Evolutionary conservation across 2,113 vertebrate species (phyloP).

Genomic region (Willisornis vidua): DNA sequence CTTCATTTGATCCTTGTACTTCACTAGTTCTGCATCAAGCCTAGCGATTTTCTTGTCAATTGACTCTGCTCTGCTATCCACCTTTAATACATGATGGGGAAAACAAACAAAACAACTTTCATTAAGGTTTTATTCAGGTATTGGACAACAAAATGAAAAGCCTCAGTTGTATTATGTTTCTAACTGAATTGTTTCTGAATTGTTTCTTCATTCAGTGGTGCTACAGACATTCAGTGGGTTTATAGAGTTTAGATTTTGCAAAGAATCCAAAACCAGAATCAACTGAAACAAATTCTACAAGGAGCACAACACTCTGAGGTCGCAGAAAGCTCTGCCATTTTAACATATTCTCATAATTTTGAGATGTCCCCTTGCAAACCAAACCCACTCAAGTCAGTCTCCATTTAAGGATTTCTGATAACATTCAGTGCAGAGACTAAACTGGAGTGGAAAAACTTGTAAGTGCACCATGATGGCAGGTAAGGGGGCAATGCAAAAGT

Average conservation of each 20-base stretch:
- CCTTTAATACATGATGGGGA: slow-evolving; percentile 69
- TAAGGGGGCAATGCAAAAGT: not conserved
- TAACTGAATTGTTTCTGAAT: not conserved
- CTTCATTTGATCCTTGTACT: slow-evolving; percentile 99
- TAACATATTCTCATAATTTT: not conserved
- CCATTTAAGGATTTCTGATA: not conserved
- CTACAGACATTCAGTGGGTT: not conserved
- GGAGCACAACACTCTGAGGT: not conserved
- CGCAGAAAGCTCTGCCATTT: not conserved
- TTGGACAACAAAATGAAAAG: not conserved
- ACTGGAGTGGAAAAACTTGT: not conserved
- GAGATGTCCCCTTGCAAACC: not conserved
- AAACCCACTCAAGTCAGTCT: not conserved
- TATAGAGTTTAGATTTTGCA: not conserved
- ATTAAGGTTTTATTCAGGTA: not conserved
- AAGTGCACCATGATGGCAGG: not conserved
- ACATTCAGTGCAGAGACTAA: not conserved
- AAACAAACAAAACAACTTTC: not conserved
- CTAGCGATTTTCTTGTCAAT: slow-evolving; percentile 95
- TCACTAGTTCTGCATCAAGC: slow-evolving; percentile 91
- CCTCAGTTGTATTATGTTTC: not conserved
- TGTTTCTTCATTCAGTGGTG: not conserved
- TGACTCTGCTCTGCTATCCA: slow-evolving; percentile 92
- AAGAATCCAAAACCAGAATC: not conserved
- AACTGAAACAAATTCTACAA: not conserved